These are phyloP conservation scores for Dusona sp. DNA, from an alignment of 2,888 invertebrate genomes.

Conservation along the genomic window DNA sequence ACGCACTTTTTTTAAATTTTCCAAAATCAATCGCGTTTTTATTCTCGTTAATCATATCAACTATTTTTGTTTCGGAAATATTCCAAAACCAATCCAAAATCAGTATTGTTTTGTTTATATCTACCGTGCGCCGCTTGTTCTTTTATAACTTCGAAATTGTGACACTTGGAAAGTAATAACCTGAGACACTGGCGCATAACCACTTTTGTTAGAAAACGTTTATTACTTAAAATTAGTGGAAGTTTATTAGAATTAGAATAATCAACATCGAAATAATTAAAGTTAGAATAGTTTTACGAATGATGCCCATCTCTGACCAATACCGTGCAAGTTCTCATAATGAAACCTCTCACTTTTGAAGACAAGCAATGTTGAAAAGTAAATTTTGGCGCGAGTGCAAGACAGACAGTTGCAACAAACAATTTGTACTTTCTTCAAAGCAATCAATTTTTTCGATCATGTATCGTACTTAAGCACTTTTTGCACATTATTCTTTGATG, in stretches of 20 bases:
- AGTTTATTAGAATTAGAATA: neutral
- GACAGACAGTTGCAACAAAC: neutral
- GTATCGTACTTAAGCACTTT: neutral
- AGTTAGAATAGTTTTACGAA: conserved; percentile 22
- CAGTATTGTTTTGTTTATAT: neutral
- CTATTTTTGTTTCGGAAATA: neutral
- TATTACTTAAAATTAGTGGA: neutral
- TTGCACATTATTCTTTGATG: neutral
- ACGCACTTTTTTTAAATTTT: too few relatives aligned
- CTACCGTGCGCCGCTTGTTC: neutral
- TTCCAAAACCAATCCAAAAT: neutral
- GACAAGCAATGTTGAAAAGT: neutral
- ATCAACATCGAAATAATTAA: neutral
- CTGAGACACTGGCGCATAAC: neutral
- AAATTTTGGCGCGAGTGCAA: neutral
- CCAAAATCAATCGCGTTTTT: too few relatives aligned
- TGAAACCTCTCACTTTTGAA: neutral
- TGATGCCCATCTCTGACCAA: conserved; percentile 34
- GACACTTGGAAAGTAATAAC: neutral
- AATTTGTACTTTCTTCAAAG: neutral
- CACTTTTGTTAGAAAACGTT: neutral
- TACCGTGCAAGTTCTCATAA: conserved; percentile 27
- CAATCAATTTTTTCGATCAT: neutral
- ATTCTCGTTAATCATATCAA: too few relatives aligned
- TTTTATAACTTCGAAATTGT: neutral